These are phyloP conservation scores for Morone chrysops DNA, from an alignment of 2,113 vertebrate genomes.

Conservation along the genomic window DNA sequence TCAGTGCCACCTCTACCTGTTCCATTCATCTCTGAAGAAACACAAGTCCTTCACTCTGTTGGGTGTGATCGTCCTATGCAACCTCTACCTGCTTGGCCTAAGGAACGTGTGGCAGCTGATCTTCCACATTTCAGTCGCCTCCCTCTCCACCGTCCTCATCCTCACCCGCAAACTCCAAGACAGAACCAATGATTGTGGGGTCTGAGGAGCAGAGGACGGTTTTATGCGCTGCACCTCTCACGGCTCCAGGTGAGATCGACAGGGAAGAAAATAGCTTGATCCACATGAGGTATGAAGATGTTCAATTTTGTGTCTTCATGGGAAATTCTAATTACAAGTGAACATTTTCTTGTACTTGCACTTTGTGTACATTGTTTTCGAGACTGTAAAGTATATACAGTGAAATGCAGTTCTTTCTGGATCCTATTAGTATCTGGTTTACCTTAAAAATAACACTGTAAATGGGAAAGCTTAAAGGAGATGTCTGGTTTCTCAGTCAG, in stretches of 20 bases:
- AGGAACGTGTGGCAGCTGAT: constrained; percentile 92
- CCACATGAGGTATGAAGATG: neutral
- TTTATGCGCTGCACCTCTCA: neutral
- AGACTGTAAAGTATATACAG: constrained; percentile 20
- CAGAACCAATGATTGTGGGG: constrained; percentile 86
- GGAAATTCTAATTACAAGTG: constrained; percentile 8
- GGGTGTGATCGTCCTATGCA: constrained; percentile 87
- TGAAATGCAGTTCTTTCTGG: constrained; percentile 7
- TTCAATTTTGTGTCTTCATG: neutral
- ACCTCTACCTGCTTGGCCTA: constrained; percentile 88
- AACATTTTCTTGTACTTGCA: constrained; percentile 38
- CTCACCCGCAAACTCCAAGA: constrained; percentile 88
- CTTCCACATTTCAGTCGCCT: constrained; percentile 92
- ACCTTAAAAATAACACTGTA: neutral
- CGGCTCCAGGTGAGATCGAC: constrained; percentile 26
- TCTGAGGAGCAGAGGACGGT: constrained; percentile 79
- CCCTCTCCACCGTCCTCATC: constrained; percentile 89
- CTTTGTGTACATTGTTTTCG: constrained; percentile 50
- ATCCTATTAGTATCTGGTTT: neutral
- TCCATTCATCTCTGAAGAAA: constrained; percentile 89
- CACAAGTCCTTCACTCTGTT: constrained; percentile 86
- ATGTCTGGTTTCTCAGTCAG: neutral
- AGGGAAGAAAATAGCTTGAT: neutral
- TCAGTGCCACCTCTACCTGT: constrained; percentile 95
- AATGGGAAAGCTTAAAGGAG: neutral